Percentiles rank a stretch among this genome's conserved stretches.
phyloP scores from a whole-genome alignment of 2,888 invertebrate species.

The Timandra comae region DNA sequence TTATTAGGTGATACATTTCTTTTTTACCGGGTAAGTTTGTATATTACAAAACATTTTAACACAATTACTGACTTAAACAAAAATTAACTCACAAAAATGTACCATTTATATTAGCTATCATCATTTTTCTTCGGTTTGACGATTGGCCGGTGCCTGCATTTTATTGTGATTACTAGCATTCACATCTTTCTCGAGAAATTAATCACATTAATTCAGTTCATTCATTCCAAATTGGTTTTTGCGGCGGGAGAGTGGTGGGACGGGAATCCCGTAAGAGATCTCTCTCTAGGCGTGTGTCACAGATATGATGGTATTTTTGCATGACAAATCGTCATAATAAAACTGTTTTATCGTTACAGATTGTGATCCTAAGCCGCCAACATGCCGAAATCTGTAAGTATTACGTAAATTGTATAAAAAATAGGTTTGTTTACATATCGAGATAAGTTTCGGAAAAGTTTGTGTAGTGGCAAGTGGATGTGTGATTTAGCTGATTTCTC shows the following conservation, averaged over 20 bases:
- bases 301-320: constrained; percentile 35
- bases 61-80: no score
- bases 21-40: constrained; percentile 63
- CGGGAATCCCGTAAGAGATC: no score
- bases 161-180: constrained; percentile 40
- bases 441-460: constrained; percentile 3
- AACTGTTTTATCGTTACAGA: constrained; percentile 56
- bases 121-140: constrained; percentile 38
- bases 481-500: constrained; percentile 58
- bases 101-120: constrained; percentile 25
- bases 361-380: constrained; percentile 72
- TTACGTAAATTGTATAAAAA: constrained; percentile 1
- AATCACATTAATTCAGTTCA: no score
- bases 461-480: constrained; percentile 15
- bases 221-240: no score
- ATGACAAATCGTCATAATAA: constrained; percentile 38
- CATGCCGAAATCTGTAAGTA: constrained; percentile 81
- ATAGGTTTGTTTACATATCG: constrained; percentile 20
- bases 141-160: constrained; percentile 58
- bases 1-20: constrained; percentile 73
- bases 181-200: no score
- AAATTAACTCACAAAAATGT: constrained; percentile 7
- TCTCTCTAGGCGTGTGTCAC: constrained; percentile 40
- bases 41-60: constrained; percentile 5
- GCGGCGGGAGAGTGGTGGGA: no score